These are phyloP conservation scores for Frieseomelitta varia DNA, from an alignment of 1,140 invertebrate species.

Conservation along the genomic window DNA sequence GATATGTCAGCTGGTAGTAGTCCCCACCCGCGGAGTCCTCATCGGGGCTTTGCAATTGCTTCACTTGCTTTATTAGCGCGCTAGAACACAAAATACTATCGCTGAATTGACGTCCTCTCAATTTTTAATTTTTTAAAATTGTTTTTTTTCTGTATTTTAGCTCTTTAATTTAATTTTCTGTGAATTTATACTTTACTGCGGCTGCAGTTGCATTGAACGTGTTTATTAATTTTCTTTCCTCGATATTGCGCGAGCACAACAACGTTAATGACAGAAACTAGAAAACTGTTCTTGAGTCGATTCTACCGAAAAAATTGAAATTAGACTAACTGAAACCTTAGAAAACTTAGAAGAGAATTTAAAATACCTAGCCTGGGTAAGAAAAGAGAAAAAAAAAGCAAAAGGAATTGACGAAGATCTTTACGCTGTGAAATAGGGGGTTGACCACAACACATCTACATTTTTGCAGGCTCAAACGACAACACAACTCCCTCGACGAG, in stretches of 20 bases:
- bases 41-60: conserved; percentile 79
- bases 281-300: neutral
- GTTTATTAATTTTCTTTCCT: neutral
- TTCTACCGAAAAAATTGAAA: too few species aligned
- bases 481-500: neutral
- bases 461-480: conserved; percentile 7
- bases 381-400: neutral
- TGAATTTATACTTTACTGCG: too few species aligned
- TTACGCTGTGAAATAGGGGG: neutral
- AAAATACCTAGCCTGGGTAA: too few species aligned
- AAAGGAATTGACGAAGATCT: neutral
- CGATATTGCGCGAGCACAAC: neutral
- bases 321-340: neutral
- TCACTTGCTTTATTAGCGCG: conserved; percentile 80
- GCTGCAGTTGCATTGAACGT: neutral
- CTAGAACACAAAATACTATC: conserved; percentile 81
- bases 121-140: neutral
- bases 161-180: neutral
- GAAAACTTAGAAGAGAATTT: neutral
- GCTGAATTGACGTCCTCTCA: conserved; percentile 59
- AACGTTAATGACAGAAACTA: neutral
- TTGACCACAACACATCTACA: neutral
- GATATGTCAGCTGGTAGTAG: conserved; percentile 82
- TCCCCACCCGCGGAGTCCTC: conserved; percentile 80
- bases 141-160: conserved; percentile 14